Evolutionary conservation across 2,113 vertebrate species (phyloP), one percentile per base, ranked within the genome.

Genomic region (Apteryx owenii): DNA sequence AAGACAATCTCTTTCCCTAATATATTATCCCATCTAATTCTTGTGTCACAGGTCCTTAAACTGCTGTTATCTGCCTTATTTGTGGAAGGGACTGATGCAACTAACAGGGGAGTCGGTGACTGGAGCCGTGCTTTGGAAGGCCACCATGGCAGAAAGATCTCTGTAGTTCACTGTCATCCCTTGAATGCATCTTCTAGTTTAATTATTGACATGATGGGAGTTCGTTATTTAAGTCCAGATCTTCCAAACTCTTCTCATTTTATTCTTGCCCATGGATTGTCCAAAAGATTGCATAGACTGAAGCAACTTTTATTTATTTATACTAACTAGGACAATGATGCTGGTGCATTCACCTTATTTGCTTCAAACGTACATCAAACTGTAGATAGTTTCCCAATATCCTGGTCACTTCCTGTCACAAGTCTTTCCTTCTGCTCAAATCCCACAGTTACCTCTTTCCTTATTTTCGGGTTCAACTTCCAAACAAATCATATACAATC

Each of bases 31-130:
- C 23, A 12, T 18, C 12, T 38, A 48, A 21, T 53, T 77, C 88
- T 78, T 64, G 42, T 46, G 26, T 64, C 64, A 15, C 3, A 28
- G 3, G 25, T 65, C 42, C 54, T 58, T 70, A 82, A 85, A 70
- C 44, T 38, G 11, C 58, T 75, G 6, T 44, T 28, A 31, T 4
- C 11, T n/a, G 5, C 23, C 23, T 28, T 56, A 51, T 46, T 31
- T 73, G 18, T 60, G n/a, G 72, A 73, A 91, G 8, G 23, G 23
- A n/a, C 21, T n/a, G 10, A 10, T 25, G 61, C 25, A 51, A 14
- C 13, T 71, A 44, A 48, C 4, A 61, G 28, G 2, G 22, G 21
- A 73, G 6, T 29, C 2, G 1, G 10, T 62, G 46, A 38, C 0
- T 69, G 33, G 42, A 42, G 19, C 33, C 12, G 38, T 4, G 21